A percentile compares a stretch with the other conserved stretches of the same genome.
Conservation (phyloP, 2,888 invertebrate species). For the Polyommatus iphigenia region DNA sequence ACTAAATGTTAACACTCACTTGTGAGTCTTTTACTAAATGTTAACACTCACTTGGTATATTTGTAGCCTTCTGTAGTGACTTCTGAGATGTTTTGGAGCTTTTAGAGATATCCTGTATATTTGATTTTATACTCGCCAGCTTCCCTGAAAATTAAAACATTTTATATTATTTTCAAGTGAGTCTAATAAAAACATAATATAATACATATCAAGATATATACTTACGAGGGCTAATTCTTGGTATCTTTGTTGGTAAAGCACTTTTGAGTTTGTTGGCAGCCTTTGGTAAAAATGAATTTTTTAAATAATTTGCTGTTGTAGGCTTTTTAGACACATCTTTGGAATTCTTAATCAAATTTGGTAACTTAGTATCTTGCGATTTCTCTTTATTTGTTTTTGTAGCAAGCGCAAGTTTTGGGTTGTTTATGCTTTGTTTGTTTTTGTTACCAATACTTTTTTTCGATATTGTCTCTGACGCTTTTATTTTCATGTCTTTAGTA, state of each 20-base stretch:
- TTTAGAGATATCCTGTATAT: constrained; percentile 34
- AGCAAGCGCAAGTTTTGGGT: not conserved
- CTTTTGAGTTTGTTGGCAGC: not conserved
- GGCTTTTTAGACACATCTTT: constrained; percentile 1
- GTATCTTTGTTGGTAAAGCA: constrained; percentile 43
- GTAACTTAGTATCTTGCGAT: not conserved
- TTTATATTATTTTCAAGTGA: not conserved
- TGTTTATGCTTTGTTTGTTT: constrained; percentile 9
- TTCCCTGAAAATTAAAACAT: constrained; percentile 48
- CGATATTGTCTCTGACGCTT: not conserved
- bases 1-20: too few species aligned
- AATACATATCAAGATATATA: not conserved
- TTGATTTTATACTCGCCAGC: constrained; percentile 44
- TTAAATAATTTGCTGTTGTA: not conserved
- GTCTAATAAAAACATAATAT: too few species aligned
- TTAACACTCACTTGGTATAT: constrained; percentile 53
- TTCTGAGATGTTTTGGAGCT: constrained; percentile 40
- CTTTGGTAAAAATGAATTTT: constrained; percentile 18
- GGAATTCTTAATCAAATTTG: not conserved
- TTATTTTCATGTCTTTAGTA: not conserved
- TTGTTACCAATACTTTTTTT: not conserved
- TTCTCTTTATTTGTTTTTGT: constrained; percentile 1
- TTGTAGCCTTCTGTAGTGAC: constrained; percentile 46
- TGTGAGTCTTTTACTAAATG: not conserved
- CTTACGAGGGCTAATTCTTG: constrained; percentile 59